Evolutionary conservation across 2,888 invertebrate species (phyloP).

Genomic region (Oligia latruncula): DNA sequence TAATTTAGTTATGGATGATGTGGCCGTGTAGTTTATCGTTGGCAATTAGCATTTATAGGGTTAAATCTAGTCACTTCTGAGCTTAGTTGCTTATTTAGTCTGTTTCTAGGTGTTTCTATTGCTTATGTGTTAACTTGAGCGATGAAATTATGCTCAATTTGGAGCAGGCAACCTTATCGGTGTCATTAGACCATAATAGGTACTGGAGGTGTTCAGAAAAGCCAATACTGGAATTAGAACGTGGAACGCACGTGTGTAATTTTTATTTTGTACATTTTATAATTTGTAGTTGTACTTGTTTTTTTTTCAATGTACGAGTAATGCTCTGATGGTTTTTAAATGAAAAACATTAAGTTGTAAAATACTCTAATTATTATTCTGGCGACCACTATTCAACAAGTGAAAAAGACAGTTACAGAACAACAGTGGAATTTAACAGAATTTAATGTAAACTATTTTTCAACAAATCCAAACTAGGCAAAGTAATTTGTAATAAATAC

Average conservation of each 20-base stretch:
- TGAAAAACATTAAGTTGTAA: neutral
- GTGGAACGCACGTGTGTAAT: neutral
- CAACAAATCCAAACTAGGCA: constrained; percentile 19
- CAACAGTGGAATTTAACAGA: neutral
- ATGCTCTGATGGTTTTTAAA: neutral
- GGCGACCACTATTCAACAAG: neutral
- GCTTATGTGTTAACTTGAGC: constrained; percentile 15
- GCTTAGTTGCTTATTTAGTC: constrained; percentile 26
- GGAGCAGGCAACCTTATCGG: neutral
- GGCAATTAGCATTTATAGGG: constrained; percentile 77
- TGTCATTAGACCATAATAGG: neutral
- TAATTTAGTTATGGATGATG: constrained; percentile 82
- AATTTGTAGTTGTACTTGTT: neutral
- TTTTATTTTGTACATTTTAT: neutral
- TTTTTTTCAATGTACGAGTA: neutral
- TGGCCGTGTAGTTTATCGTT: constrained; percentile 77
- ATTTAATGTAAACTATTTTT: constrained; percentile 9
- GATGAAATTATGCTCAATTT: constrained; percentile 23
- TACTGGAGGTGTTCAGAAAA: neutral
- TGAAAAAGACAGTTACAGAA: constrained; percentile 4
- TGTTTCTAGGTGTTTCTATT: constrained; percentile 5
- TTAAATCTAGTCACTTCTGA: constrained; percentile 60
- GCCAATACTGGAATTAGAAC: neutral
- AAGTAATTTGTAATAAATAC: constrained; percentile 61
- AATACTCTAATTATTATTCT: neutral